Conservation (phyloP, 2,797 vertebrate genomes). For the Mergus octosetaceus region DNA sequence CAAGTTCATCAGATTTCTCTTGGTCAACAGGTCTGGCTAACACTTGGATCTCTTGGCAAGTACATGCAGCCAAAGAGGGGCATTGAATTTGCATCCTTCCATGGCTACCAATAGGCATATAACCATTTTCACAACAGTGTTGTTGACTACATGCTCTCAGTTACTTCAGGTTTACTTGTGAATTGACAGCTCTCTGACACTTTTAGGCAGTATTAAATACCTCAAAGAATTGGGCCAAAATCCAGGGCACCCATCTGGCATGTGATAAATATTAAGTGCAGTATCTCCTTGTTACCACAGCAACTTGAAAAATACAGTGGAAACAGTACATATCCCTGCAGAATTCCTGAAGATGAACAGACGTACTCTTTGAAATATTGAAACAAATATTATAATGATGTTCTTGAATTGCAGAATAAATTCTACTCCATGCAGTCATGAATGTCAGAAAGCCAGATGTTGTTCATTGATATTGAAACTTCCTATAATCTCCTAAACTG, state of each 20-base stretch:
- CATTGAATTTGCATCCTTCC: neutral
- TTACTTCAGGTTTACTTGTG: neutral
- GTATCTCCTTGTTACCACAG: constrained; percentile 15
- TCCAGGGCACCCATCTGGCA: constrained; percentile 16
- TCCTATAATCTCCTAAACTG: constrained; percentile 27
- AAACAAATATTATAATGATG: constrained; percentile 14
- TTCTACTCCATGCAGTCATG: neutral
- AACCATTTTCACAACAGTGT: neutral
- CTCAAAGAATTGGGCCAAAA: neutral
- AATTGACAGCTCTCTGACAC: neutral
- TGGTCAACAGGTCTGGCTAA: neutral
- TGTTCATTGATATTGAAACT: neutral
- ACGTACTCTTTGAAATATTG: neutral
- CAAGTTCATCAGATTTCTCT: neutral
- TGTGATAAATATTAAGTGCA: neutral
- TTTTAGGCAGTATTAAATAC: neutral
- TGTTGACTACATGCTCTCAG: neutral
- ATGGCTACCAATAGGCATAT: neutral
- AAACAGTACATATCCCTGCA: constrained; percentile 42
- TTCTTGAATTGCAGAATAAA: constrained; percentile 19
- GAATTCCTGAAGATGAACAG: constrained; percentile 53
- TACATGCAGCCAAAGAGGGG: neutral
- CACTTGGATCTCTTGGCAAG: neutral
- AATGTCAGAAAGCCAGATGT: constrained; percentile 42
- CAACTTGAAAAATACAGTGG: constrained; percentile 23